Conservation (phyloP, 2,888 invertebrate species). For the Chydorus sphaericus region DNA sequence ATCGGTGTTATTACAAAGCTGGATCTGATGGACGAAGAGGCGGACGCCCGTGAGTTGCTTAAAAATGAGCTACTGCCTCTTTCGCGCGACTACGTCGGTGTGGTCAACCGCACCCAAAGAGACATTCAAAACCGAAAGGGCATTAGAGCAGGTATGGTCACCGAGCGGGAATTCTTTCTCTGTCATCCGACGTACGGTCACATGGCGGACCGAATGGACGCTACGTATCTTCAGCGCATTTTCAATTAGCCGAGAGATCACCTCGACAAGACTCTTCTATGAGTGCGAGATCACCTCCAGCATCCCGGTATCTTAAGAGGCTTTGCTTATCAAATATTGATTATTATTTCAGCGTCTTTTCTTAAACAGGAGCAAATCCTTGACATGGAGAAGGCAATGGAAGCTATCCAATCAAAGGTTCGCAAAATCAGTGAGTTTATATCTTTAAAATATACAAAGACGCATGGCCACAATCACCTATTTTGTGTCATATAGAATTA, state of each 20-base stretch:
- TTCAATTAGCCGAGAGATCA: slow-evolving; percentile 99
- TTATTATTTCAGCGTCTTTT: neutral
- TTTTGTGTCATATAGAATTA: slow-evolving; percentile 57
- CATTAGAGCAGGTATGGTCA: slow-evolving; percentile 81
- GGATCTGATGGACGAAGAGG: slow-evolving; percentile 99
- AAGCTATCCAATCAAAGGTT: slow-evolving; percentile 98
- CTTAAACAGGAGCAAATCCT: slow-evolving; percentile 60
- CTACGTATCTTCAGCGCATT: slow-evolving; percentile 88
- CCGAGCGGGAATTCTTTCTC: slow-evolving; percentile 96
- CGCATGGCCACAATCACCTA: no score
- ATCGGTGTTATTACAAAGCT: slow-evolving; percentile 99
- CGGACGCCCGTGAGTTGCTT: slow-evolving; percentile 92
- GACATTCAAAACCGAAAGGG: slow-evolving; percentile 98
- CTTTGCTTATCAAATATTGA: no score
- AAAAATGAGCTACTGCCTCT: slow-evolving; percentile 92
- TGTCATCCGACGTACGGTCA: slow-evolving; percentile 95
- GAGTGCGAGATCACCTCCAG: slow-evolving; percentile 87
- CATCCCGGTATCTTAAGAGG: slow-evolving; percentile 27
- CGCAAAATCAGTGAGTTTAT: slow-evolving; percentile 85
- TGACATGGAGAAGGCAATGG: slow-evolving; percentile 93
- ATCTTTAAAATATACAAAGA: no score
- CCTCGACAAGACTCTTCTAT: slow-evolving; percentile 92
- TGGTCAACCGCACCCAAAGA: slow-evolving; percentile 96
- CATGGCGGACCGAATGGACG: slow-evolving; percentile 92
- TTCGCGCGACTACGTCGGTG: slow-evolving; percentile 91